Conservation (phyloP, 2,888 invertebrate genomes). For the Anoncus sp. region DNA sequence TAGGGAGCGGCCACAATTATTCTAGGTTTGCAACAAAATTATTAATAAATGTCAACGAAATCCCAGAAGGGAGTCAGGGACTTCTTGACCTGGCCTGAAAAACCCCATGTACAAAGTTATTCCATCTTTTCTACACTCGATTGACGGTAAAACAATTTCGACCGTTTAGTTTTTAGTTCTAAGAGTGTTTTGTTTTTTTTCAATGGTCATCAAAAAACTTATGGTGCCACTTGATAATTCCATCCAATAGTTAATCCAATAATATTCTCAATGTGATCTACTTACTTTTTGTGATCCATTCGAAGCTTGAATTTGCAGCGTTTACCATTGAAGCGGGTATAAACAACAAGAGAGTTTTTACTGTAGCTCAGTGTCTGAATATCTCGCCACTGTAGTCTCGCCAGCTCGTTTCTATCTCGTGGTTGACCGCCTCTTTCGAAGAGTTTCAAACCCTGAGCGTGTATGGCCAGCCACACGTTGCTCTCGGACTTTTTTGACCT, state of each 20-base stretch:
- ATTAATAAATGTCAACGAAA: no score
- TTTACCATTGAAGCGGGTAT: constrained; percentile 85
- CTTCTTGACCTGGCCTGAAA: no score
- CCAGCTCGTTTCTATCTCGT: constrained; percentile 77
- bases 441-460: constrained; percentile 81
- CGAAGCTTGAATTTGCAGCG: constrained; percentile 89
- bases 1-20: not conserved
- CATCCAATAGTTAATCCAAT: no score
- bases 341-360: constrained; percentile 88
- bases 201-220: no score
- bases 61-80: no score
- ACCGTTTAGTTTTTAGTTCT: no score
- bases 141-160: no score
- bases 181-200: no score
- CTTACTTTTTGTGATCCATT: constrained; percentile 90
- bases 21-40: no score
- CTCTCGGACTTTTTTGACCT: constrained; percentile 77
- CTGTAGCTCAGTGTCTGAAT: constrained; percentile 91
- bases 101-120: no score
- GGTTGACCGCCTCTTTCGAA: constrained; percentile 80
- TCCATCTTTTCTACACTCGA: no score
- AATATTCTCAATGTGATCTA: constrained; percentile 34
- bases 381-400: constrained; percentile 87
- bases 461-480: constrained; percentile 83
- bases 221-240: no score